Percentiles rank a stretch among this genome's conserved stretches.
Evolutionary conservation across 2,797 vertebrate species (phyloP).

Genomic region (Pagetopsis macropterus): DNA sequence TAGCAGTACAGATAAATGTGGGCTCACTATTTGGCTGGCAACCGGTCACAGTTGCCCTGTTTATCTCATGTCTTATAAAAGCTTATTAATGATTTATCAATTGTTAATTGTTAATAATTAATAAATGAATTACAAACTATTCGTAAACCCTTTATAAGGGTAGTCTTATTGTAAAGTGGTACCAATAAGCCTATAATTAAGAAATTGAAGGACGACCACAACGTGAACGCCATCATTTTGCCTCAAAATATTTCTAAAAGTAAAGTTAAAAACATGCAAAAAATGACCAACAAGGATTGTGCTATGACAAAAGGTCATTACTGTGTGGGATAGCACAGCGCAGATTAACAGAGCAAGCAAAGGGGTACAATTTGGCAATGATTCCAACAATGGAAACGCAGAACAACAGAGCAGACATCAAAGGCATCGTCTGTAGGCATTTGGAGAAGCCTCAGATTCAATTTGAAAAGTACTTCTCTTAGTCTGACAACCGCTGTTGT

Average conservation of each 20-base stretch:
- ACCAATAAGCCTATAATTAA: no score
- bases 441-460: conserved; percentile 51
- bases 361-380: background rate
- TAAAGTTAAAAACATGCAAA: background rate
- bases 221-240: no score
- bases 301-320: background rate
- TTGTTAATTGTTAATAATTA: no score
- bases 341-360: conserved; percentile 15
- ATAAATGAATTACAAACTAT: no score
- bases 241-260: background rate
- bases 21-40: no score
- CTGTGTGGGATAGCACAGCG: background rate
- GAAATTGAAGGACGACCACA: no score
- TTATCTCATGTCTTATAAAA: no score
- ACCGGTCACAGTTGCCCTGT: no score
- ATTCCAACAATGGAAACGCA: conserved; percentile 1
- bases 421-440: conserved; percentile 43
- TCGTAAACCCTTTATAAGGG: no score
- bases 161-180: no score
- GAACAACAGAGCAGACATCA: conserved; percentile 35
- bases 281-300: background rate
- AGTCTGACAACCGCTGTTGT: conserved; percentile 56
- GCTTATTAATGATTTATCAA: no score
- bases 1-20: no score
- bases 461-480: conserved; percentile 51